Conservation (phyloP, 2,113 vertebrate species). For the Myrmecobius fasciatus region DNA sequence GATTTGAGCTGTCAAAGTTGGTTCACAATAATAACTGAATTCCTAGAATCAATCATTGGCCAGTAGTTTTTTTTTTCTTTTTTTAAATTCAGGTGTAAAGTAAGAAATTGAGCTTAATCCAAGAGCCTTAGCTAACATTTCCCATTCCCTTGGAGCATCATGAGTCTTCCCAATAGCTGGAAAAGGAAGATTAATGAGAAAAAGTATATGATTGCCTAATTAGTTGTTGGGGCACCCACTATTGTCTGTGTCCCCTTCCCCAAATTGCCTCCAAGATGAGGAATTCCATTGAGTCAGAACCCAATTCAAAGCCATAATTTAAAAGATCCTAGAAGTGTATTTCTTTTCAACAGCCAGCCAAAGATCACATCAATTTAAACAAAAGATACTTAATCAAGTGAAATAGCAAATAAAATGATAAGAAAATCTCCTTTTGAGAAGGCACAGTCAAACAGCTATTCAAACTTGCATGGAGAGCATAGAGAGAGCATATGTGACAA, state of each 20-base stretch:
- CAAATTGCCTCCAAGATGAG: neutral
- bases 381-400: neutral
- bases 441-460: neutral
- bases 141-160: neutral
- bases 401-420: neutral
- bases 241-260: neutral
- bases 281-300: neutral
- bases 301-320: neutral
- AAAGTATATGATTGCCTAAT: neutral
- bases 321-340: neutral
- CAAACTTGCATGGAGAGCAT: neutral
- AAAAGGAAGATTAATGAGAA: neutral
- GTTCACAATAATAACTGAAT: constrained; percentile 48
- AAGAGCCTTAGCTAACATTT: neutral
- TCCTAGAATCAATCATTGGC: constrained; percentile 41
- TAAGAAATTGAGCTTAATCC: neutral
- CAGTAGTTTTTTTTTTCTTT: neutral
- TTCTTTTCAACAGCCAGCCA: neutral
- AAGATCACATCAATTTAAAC: neutral
- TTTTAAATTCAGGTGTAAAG: neutral
- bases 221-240: neutral
- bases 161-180: neutral
- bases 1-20: constrained; percentile 52
- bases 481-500: neutral
- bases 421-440: neutral